Evolutionary conservation across 2,888 invertebrate genomes (phyloP).

Genomic region (Diogma glabrata): DNA sequence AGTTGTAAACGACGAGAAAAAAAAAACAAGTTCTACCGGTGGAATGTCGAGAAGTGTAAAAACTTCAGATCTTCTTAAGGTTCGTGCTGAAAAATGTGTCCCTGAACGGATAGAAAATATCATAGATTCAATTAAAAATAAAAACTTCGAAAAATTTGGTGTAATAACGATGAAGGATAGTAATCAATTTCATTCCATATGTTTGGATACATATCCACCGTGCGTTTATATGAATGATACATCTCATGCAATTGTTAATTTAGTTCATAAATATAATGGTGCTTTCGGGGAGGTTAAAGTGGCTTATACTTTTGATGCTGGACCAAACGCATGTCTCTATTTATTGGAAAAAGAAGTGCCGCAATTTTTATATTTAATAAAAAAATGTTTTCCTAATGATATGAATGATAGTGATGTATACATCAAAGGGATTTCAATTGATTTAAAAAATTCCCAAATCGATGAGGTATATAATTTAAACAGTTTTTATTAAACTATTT

Average conservation of each 20-base stretch:
- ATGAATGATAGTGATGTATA: constrained; percentile 36
- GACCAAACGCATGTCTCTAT: constrained; percentile 90
- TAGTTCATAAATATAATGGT: constrained; percentile 77
- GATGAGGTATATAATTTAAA: no score
- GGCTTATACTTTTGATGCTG: constrained; percentile 98
- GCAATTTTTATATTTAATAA: constrained; percentile 53
- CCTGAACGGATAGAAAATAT: constrained; percentile 55
- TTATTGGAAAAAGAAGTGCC: constrained; percentile 63
- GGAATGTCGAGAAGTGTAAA: constrained; percentile 76
- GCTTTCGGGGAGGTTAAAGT: constrained; percentile 52
- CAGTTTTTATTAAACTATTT: no score
- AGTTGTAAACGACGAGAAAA: constrained; percentile 73
- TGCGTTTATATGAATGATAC: constrained; percentile 84
- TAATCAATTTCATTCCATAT: constrained; percentile 92
- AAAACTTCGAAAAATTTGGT: constrained; percentile 77
- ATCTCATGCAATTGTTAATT: constrained; percentile 65
- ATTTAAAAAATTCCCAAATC: constrained; percentile 12
- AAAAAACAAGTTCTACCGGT: constrained; percentile 73
- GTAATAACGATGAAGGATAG: constrained; percentile 94
- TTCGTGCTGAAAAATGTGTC: constrained; percentile 61
- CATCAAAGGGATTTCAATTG: constrained; percentile 43
- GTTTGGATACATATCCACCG: constrained; percentile 89
- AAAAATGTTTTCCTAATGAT: constrained; percentile 58
- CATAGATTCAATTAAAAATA: constrained; percentile 41
- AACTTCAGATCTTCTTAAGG: constrained; percentile 72